Evolutionary conservation across 1,140 invertebrate genomes (phyloP).

Genomic region (Pogonus chalceus): DNA sequence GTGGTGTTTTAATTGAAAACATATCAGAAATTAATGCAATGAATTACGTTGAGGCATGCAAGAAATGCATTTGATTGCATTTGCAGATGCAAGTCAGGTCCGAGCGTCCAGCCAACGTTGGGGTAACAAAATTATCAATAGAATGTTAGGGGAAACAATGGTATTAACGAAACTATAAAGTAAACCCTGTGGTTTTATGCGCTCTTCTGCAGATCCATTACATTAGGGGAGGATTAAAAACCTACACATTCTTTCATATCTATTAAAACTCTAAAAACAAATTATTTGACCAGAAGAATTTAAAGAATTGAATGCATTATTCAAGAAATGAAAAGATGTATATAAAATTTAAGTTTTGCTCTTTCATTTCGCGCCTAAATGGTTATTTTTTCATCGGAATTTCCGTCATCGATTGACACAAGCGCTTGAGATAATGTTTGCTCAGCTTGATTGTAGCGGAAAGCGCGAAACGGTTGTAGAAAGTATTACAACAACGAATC

Average conservation of each 20-base stretch:
- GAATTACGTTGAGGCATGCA: not conserved
- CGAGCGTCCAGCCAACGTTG: too few relatives aligned
- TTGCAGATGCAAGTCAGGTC: not conserved
- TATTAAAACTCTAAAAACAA: too few relatives aligned
- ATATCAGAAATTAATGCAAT: not conserved
- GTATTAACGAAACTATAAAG: not conserved
- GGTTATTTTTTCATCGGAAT: not conserved
- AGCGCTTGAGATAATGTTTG: not conserved
- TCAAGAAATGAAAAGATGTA: too few relatives aligned
- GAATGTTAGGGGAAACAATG: not conserved
- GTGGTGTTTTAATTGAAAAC: not conserved
- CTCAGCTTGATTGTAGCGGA: slow-evolving; percentile 6
- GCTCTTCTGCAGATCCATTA: too few relatives aligned
- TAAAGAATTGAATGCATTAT: too few relatives aligned
- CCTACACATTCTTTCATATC: too few relatives aligned
- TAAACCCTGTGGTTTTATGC: too few relatives aligned
- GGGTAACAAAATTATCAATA: not conserved
- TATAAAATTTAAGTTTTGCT: too few relatives aligned
- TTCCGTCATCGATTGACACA: not conserved
- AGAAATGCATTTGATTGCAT: not conserved
- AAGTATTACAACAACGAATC: slow-evolving; percentile 1
- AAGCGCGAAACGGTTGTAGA: not conserved
- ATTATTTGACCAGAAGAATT: too few relatives aligned
- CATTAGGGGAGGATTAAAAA: too few relatives aligned
- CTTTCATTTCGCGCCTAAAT: slow-evolving; percentile 5